Percentiles rank a stretch among this genome's conserved stretches.
Evolutionary conservation across 2,113 vertebrate genomes (phyloP).

Genomic region (Henicopernis longicauda): DNA sequence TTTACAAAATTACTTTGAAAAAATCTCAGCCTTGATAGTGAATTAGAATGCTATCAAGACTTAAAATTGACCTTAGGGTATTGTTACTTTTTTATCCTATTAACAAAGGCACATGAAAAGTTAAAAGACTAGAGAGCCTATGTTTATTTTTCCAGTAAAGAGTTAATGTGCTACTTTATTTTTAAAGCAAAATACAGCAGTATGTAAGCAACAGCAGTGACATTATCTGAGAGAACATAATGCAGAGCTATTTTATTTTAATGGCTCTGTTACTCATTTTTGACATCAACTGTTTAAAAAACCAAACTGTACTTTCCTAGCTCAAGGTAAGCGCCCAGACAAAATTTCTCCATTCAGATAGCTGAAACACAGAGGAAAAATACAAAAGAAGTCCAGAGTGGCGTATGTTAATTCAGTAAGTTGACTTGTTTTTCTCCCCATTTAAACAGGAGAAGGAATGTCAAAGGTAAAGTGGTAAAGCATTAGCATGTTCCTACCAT

Average conservation of each 20-base stretch:
- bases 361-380: background rate
- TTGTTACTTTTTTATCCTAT: background rate
- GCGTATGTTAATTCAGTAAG: background rate
- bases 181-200: background rate
- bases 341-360: background rate
- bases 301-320: background rate
- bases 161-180: background rate
- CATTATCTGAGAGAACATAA: background rate
- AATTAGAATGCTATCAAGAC: background rate
- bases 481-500: background rate
- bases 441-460: background rate
- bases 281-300: slow-evolving; percentile 13
- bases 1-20: background rate
- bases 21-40: background rate
- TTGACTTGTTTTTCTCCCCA: background rate
- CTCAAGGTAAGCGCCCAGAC: background rate
- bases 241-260: background rate
- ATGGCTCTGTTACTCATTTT: background rate
- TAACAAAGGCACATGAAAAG: background rate
- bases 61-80: background rate
- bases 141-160: background rate
- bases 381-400: background rate
- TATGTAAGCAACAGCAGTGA: background rate
- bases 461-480: background rate
- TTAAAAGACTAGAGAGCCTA: background rate